Percentiles rank a stretch among this genome's conserved stretches.
These are phyloP conservation scores for Takifugu rubripes DNA, from an alignment of 2,797 vertebrate genomes.

Conservation along the genomic window DNA sequence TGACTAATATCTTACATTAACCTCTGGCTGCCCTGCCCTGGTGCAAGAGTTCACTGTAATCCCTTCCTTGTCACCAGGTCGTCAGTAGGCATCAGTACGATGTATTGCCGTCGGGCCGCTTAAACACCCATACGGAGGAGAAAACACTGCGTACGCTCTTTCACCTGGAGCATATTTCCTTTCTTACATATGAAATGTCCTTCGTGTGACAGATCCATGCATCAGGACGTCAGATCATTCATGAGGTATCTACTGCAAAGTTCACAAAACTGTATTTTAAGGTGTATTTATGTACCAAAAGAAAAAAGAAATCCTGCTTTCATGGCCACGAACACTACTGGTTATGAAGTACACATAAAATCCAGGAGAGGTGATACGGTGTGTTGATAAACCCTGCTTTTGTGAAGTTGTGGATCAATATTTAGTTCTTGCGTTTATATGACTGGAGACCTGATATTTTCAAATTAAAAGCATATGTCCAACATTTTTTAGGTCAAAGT, in stretches of 20 bases:
- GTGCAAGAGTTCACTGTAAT: conserved; percentile 7
- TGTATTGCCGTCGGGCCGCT: neutral
- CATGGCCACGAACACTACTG: no score
- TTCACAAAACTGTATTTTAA: conserved; percentile 5
- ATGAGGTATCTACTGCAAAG: no score
- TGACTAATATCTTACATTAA: conserved; percentile 9
- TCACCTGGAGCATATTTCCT: neutral
- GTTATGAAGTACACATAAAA: neutral
- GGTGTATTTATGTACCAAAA: neutral
- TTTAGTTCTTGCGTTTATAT: no score
- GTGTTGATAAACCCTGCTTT: no score
- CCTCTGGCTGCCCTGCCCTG: neutral
- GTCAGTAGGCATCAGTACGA: neutral
- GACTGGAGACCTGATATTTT: neutral
- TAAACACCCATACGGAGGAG: neutral
- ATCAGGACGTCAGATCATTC: conserved; percentile 45
- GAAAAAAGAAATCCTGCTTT: neutral
- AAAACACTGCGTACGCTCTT: neutral
- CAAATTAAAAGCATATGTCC: conserved; percentile 14
- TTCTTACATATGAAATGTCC: conserved; percentile 1
- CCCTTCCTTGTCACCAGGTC: conserved; percentile 10
- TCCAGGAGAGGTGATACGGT: no score
- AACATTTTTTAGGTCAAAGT: conserved; percentile 45
- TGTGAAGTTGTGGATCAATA: no score
- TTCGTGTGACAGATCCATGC: conserved; percentile 37